phyloP scores from a whole-genome alignment of 2,113 vertebrate genomes.

The Rafetus swinhoei region DNA sequence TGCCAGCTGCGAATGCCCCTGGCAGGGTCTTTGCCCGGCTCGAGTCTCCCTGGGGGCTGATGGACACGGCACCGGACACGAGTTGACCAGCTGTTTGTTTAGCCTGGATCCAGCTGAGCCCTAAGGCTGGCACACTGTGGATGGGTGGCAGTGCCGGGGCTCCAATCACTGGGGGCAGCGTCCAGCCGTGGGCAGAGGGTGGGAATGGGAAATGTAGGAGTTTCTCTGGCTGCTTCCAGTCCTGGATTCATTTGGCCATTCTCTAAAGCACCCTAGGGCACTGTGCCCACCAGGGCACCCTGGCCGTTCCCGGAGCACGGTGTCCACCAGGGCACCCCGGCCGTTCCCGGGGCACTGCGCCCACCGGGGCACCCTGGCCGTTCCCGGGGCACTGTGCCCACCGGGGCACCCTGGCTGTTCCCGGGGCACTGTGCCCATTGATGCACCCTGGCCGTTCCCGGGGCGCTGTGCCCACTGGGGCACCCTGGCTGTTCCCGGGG shows the following conservation, averaged over 20 bases:
- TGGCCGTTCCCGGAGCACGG: rapidly evolving
- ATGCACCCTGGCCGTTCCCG: too few relatives aligned
- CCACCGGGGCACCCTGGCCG: too few relatives aligned
- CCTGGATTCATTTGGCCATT: background rate
- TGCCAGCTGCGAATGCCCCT: too few relatives aligned
- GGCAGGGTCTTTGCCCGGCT: background rate
- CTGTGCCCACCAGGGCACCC: too few relatives aligned
- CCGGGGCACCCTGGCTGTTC: too few relatives aligned
- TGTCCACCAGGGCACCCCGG: too few relatives aligned
- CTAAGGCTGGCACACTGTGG: background rate
- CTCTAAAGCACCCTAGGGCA: background rate
- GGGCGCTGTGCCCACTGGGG: too few relatives aligned
- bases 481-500: too few relatives aligned
- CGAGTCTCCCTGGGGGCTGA: background rate
- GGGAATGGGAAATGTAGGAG: background rate
- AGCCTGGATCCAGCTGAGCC: background rate
- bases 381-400: too few relatives aligned
- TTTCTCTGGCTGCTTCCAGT: background rate
- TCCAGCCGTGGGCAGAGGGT: too few relatives aligned
- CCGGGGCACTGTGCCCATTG: background rate
- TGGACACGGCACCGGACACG: background rate
- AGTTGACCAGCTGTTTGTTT: background rate
- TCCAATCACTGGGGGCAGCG: too few relatives aligned
- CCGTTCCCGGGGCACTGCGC: too few relatives aligned
- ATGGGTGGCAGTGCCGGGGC: background rate